Percentiles rank a stretch among this genome's conserved stretches.
Evolutionary conservation across 2,797 vertebrate genomes (phyloP).

Genomic region (Gobionotothen gibberifrons): DNA sequence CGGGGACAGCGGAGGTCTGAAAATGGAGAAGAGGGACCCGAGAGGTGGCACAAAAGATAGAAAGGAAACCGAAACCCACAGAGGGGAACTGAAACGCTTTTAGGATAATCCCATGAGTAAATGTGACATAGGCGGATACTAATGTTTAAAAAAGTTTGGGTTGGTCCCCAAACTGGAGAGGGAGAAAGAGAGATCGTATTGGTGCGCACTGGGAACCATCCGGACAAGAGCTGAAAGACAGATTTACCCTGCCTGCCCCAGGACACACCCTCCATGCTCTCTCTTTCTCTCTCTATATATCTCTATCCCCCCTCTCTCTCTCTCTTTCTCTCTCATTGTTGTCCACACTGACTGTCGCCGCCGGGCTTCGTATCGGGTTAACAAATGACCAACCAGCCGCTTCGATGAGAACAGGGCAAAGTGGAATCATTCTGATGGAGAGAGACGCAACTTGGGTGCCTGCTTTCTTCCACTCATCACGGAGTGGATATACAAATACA

Average conservation of each 20-base stretch:
- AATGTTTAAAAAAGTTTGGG: conserved; percentile 7
- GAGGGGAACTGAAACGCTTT: conserved; percentile 19
- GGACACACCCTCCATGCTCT: conserved; percentile 80
- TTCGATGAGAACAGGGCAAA: conserved; percentile 52
- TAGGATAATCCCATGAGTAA: conserved; percentile 16
- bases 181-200: background rate
- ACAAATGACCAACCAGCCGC: conserved; percentile 57
- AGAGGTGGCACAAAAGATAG: conserved; percentile 27
- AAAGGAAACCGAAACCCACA: conserved; percentile 27
- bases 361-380: conserved; percentile 61
- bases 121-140: conserved; percentile 15
- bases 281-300: conserved; percentile 29
- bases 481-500: background rate
- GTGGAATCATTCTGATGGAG: conserved; percentile 45
- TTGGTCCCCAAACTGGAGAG: background rate
- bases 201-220: conserved; percentile 58
- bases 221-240: conserved; percentile 64
- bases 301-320: conserved; percentile 46
- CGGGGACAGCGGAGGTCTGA: conserved; percentile 37
- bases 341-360: conserved; percentile 66
- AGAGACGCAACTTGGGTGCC: conserved; percentile 49
- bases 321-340: conserved; percentile 65
- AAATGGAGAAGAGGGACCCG: conserved; percentile 42
- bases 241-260: conserved; percentile 74
- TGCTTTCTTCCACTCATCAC: background rate